Conservation (phyloP, 1,140 invertebrate species). For the Procambarus clarkii region DNA sequence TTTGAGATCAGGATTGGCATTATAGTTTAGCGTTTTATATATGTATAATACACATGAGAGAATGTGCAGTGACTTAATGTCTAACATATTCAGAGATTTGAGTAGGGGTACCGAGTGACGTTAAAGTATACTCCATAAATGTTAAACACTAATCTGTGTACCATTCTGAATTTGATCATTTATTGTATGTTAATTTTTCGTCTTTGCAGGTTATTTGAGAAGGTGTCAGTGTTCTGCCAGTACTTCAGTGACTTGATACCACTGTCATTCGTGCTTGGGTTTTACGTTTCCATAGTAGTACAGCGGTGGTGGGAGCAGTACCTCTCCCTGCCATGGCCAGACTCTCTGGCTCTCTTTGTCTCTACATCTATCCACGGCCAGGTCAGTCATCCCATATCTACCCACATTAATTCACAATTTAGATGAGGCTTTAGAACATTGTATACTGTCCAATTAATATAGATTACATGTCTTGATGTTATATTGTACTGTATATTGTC, state of each 20-base stretch:
- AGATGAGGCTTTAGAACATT: not conserved
- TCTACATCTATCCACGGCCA: conserved; percentile 92
- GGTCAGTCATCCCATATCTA: conserved; percentile 79
- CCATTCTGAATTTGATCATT: not conserved
- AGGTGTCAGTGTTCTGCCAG: conserved; percentile 85
- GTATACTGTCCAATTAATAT: not conserved
- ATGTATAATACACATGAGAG: too few relatives aligned
- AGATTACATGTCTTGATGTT: not conserved
- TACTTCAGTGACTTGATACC: conserved; percentile 88
- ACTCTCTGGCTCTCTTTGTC: conserved; percentile 91
- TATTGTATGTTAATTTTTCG: not conserved
- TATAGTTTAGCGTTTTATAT: too few relatives aligned
- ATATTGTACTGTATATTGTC: not conserved
- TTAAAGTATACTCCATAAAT: too few relatives aligned
- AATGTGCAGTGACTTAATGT: too few relatives aligned
- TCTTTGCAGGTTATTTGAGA: conserved; percentile 82
- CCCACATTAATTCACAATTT: not conserved
- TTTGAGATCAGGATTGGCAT: too few relatives aligned
- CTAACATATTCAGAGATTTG: too few relatives aligned
- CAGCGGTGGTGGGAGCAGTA: conserved; percentile 96
- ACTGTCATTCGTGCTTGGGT: conserved; percentile 95
- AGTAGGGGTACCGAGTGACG: too few relatives aligned
- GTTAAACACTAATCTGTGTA: too few relatives aligned
- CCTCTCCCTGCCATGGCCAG: conserved; percentile 91
- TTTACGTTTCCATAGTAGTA: conserved; percentile 93